Evolutionary conservation across 2,888 invertebrate species (phyloP).

Genomic region (Zhuqinia jingwanae): DNA sequence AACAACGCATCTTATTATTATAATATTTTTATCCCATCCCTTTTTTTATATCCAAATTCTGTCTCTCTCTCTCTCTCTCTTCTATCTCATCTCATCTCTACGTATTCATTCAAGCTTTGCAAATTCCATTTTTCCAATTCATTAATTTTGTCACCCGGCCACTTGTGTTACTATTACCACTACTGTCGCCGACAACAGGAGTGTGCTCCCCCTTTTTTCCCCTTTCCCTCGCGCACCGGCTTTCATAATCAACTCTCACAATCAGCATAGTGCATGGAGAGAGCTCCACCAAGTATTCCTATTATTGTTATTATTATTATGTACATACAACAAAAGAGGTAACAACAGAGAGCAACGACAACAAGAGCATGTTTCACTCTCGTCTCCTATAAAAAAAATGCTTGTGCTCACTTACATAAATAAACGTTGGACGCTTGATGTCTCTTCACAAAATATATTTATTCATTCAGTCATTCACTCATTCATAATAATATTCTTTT

Average conservation of each 20-base stretch:
- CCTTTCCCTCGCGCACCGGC: neutral
- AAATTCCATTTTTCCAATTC: slow-evolving; percentile 79
- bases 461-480: neutral
- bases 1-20: neutral
- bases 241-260: slow-evolving; percentile 18
- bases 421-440: neutral
- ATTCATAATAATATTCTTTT: neutral
- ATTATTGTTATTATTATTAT: neutral
- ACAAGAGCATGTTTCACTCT: neutral
- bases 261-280: neutral
- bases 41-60: slow-evolving; percentile 44
- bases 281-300: neutral
- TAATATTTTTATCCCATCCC: neutral
- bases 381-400: neutral
- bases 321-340: neutral
- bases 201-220: neutral
- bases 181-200: slow-evolving; percentile 11
- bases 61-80: no score
- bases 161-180: slow-evolving; percentile 68
- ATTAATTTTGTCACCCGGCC: slow-evolving; percentile 79
- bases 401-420: neutral
- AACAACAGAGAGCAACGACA: slow-evolving; percentile 5
- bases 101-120: slow-evolving; percentile 76
- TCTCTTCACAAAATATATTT: neutral
- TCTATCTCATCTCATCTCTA: slow-evolving; percentile 63